Conservation (phyloP, 2,797 vertebrate species). For the Acrossocheilus fasciatus region DNA sequence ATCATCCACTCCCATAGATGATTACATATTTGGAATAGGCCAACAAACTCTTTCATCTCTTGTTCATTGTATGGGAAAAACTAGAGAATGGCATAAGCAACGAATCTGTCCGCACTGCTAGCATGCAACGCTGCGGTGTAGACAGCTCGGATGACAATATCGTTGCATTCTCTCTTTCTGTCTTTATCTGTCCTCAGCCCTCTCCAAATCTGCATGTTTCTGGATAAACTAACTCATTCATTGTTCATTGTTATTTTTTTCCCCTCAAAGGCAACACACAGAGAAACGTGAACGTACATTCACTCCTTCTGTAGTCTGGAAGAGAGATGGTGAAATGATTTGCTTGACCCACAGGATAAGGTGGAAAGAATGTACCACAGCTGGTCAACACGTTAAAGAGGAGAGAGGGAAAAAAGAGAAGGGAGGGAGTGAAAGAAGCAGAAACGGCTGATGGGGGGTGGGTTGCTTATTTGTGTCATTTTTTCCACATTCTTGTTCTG, state of each 20-base stretch:
- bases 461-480: constrained; percentile 48
- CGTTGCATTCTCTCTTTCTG: neutral
- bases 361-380: constrained; percentile 83
- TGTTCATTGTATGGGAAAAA: constrained; percentile 7
- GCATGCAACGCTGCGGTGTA: neutral
- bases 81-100: constrained; percentile 10
- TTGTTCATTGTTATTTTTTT: constrained; percentile 6
- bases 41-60: constrained; percentile 14
- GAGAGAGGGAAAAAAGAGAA: constrained; percentile 59
- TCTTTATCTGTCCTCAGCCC: neutral
- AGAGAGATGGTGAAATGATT: constrained; percentile 62
- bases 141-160: neutral
- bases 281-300: constrained; percentile 9
- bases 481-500: constrained; percentile 58
- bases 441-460: constrained; percentile 23
- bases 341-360: constrained; percentile 79
- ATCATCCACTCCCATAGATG: constrained; percentile 15
- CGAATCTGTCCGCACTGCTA: neutral
- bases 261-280: constrained; percentile 11
- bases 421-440: constrained; percentile 20
- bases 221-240: constrained; percentile 23
- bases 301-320: constrained; percentile 40
- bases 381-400: constrained; percentile 80
- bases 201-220: constrained; percentile 23
- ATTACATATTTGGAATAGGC: constrained; percentile 22